Percentiles rank a stretch among this genome's conserved stretches.
These are phyloP conservation scores for Papilio aristodemus DNA, from an alignment of 1,140 invertebrate genomes.

Conservation along the genomic window DNA sequence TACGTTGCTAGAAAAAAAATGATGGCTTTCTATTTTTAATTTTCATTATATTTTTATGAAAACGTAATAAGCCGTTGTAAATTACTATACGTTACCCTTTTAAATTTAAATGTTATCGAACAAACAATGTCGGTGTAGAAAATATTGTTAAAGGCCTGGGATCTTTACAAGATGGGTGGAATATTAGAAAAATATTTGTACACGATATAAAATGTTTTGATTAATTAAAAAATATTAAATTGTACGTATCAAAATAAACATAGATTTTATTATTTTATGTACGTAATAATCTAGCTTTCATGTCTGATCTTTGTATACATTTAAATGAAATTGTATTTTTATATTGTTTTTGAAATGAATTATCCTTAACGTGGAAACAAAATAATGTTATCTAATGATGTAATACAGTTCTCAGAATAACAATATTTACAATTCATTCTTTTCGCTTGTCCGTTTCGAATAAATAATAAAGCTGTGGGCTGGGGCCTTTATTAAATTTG, in stretches of 20 bases:
- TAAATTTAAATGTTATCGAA: background rate
- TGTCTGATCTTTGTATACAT: background rate
- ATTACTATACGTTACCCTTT: background rate
- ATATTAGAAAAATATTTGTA: background rate
- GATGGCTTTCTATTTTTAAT: background rate
- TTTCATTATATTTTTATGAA: background rate
- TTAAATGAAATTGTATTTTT: too few species aligned
- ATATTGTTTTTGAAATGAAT: too few species aligned
- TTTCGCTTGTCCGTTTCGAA: slow-evolving; percentile 5
- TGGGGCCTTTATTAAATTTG: slow-evolving; percentile 16
- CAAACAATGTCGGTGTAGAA: background rate
- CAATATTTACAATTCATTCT: background rate
- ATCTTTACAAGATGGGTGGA: background rate
- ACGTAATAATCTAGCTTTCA: background rate
- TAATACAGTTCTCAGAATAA: background rate
- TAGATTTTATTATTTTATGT: background rate
- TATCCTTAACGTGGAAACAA: too few species aligned
- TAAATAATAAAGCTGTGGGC: slow-evolving; percentile 19
- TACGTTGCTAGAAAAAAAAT: too few species aligned
- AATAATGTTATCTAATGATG: background rate
- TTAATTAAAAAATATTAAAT: background rate
- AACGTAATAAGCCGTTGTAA: background rate
- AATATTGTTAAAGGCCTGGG: slow-evolving; percentile 2
- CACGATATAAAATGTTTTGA: background rate
- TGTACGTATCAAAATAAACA: background rate